phyloP scores from a whole-genome alignment of 2,113 vertebrate species.

The Microcebus lehilahytsara region DNA sequence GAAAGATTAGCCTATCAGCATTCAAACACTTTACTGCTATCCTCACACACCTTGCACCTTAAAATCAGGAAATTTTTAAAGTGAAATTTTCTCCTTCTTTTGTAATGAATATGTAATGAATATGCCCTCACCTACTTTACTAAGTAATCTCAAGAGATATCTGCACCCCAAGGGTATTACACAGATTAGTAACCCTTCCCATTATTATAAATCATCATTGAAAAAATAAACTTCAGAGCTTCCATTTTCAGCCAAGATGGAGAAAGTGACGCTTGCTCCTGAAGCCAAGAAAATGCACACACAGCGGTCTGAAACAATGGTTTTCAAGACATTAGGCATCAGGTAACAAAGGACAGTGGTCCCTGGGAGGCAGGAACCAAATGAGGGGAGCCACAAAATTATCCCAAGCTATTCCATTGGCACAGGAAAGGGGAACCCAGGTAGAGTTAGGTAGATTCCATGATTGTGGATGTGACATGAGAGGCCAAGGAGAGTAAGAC shows the following conservation, averaged over 20 bases:
- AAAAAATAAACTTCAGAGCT: neutral
- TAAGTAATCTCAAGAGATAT: neutral
- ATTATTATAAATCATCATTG: neutral
- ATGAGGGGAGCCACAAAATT: neutral
- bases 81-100: slow-evolving; percentile 7
- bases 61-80: neutral
- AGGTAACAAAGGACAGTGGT: neutral
- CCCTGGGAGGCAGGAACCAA: neutral
- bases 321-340: neutral
- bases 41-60: neutral
- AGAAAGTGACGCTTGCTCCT: neutral
- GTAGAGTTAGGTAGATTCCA: too few species aligned
- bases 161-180: neutral
- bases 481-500: neutral
- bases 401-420: neutral
- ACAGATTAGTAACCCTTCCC: neutral
- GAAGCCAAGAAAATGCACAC: neutral
- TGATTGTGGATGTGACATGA: neutral
- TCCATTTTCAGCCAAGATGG: neutral
- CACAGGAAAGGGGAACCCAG: neutral
- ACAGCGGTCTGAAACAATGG: neutral
- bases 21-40: neutral
- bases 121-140: neutral
- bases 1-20: slow-evolving; percentile 18
- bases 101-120: neutral